phyloP scores from a whole-genome alignment of 2,888 invertebrate species.

The Ichneumon xanthorius region DNA sequence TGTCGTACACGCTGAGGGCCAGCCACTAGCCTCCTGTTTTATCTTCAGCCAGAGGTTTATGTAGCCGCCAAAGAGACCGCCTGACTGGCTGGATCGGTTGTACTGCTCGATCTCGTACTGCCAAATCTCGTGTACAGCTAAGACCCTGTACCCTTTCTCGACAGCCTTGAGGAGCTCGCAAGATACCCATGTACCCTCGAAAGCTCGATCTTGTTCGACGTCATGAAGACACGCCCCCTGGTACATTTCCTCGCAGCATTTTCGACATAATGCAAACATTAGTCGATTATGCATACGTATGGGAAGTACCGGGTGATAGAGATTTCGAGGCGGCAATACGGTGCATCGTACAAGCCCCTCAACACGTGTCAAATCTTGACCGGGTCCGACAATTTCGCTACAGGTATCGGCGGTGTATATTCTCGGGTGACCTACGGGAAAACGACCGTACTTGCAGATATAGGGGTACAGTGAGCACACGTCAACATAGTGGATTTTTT shows the following conservation, averaged over 20 bases:
- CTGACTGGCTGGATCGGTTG: too few relatives aligned
- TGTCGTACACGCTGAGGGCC: too few relatives aligned
- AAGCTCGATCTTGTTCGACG: conserved; percentile 33
- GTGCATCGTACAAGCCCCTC: conserved; percentile 3
- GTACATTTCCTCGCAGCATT: background rate
- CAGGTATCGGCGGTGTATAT: conserved; percentile 54
- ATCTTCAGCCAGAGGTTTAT: too few relatives aligned
- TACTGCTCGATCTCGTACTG: too few relatives aligned
- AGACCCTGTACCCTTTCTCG: too few relatives aligned
- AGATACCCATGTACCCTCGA: conserved; percentile 71
- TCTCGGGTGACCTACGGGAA: conserved; percentile 75
- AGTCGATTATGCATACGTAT: background rate
- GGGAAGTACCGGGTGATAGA: conserved; percentile 1
- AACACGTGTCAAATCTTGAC: too few relatives aligned
- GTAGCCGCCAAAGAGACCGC: too few relatives aligned
- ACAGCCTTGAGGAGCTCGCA: conserved; percentile 72
- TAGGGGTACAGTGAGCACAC: too few relatives aligned
- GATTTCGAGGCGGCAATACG: conserved; percentile 9
- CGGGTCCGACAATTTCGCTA: background rate
- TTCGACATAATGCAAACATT: background rate
- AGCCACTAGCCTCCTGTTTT: too few relatives aligned
- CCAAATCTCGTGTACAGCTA: too few relatives aligned
- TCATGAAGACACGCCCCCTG: conserved; percentile 69
- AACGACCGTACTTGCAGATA: too few relatives aligned
- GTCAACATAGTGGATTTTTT: too few relatives aligned